phyloP scores from a whole-genome alignment of 2,888 invertebrate species.

The Dolichopus griseipennis region DNA sequence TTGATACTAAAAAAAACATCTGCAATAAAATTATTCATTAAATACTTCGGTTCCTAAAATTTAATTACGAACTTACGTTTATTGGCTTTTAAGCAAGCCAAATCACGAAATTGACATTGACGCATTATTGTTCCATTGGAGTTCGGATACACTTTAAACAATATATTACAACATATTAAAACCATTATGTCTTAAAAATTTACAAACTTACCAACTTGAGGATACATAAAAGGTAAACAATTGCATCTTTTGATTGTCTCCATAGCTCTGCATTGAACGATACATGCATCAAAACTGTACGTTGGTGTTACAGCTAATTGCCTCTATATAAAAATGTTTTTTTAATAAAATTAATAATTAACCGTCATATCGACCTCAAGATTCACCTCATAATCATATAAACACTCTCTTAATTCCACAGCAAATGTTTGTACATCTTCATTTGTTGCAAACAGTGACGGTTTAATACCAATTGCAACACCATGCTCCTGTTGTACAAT shows the following conservation, averaged over 20 bases:
- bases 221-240: constrained; percentile 42
- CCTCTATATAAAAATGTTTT: constrained; percentile 24
- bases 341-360: too few relatives aligned
- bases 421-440: constrained; percentile 31
- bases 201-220: constrained; percentile 28
- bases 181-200: not conserved
- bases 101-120: constrained; percentile 23
- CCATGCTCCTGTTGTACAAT: constrained; percentile 29
- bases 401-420: constrained; percentile 32
- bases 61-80: constrained; percentile 18
- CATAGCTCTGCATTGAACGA: constrained; percentile 37
- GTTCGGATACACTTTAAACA: not conserved
- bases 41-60: too few relatives aligned
- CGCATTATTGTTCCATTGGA: constrained; percentile 8
- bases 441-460: constrained; percentile 34
- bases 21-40: constrained; percentile 10
- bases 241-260: constrained; percentile 31
- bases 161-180: not conserved
- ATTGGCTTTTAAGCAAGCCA: constrained; percentile 24
- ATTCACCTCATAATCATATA: constrained; percentile 36
- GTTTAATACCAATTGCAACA: constrained; percentile 31
- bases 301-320: constrained; percentile 26
- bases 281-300: constrained; percentile 39
- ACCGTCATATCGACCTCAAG: too few relatives aligned
- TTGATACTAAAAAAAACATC: constrained; percentile 22